These are phyloP conservation scores for Elegia similella DNA, from an alignment of 2,888 invertebrate genomes.

Conservation along the genomic window DNA sequence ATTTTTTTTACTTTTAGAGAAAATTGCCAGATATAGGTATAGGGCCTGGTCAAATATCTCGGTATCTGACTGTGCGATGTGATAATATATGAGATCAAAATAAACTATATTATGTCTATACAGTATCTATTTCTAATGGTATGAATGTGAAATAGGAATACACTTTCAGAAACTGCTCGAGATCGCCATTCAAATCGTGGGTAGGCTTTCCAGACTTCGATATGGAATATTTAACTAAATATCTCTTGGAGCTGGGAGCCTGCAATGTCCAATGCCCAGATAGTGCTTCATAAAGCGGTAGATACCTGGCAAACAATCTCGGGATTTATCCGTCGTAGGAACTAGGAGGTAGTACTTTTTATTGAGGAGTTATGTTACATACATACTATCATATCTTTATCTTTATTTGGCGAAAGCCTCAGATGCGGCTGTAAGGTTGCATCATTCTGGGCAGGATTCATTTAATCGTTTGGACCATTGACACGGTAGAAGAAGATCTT, in stretches of 20 bases:
- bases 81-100: not conserved
- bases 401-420: no score
- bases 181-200: constrained; percentile 1
- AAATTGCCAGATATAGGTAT: no score
- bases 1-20: no score
- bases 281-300: not conserved
- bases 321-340: not conserved
- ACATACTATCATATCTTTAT: no score
- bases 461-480: no score
- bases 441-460: no score
- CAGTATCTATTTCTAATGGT: no score
- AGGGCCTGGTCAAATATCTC: no score
- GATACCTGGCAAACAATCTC: not conserved
- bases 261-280: not conserved
- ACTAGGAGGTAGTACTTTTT: not conserved
- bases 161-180: not conserved
- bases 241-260: not conserved
- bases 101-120: not conserved
- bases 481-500: no score
- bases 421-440: no score
- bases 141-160: no score
- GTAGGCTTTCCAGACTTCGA: not conserved
- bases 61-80: no score
- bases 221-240: constrained; percentile 5
- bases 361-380: not conserved